Evolutionary conservation across 2,888 invertebrate genomes (phyloP), one percentile per base, ranked within the genome.

Genomic region (Cephus nigrinus): DNA sequence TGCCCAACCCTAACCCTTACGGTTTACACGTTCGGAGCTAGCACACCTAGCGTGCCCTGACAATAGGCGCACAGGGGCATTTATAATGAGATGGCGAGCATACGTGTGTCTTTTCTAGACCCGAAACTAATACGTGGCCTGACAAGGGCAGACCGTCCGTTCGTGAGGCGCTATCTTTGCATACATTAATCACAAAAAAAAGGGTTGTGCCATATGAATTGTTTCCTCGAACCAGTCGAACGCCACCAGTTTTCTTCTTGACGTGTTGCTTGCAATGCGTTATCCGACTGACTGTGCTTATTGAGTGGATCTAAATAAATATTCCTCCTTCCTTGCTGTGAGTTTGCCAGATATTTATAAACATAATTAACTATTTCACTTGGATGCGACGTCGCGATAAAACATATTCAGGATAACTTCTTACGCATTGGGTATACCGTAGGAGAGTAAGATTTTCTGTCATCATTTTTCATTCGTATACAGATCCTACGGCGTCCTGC

Each of bases 21-120:
- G 78, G 80, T 77, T 75, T 75, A 73, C 76, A 35, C 75, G 75
- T 32, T 32, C 11, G 69, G 69, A 30, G 69, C 32, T 32, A 84
- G 84, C 87, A 85, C 85, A 84, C 86, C 88, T 83, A 86, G 84
- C 82, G 82, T 76, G 81, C 74, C 79, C 73, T 78, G 82, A 87
- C 87, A 87, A 88, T 88, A 82, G 86, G 85, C 80, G 80, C 81
- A 80, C 84, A 80, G 83, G 78, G 85, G 84, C 86, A 88, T 87
- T 86, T 87, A 88, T 88, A 88, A 88, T 81, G 86, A 84, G 77
- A 69, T 76, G 80, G 80, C 80, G 79, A 79, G 72, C 80, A 78
- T 79, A 81, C 79, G 73, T 82, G 30, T 35, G 35, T 69, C 69
- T 73, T 82, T 80, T 78, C 79, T 79, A 71, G 74, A 69, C 76